Evolutionary conservation across 2,113 vertebrate species (phyloP).

Genomic region (Brachypodius melanocephalos): DNA sequence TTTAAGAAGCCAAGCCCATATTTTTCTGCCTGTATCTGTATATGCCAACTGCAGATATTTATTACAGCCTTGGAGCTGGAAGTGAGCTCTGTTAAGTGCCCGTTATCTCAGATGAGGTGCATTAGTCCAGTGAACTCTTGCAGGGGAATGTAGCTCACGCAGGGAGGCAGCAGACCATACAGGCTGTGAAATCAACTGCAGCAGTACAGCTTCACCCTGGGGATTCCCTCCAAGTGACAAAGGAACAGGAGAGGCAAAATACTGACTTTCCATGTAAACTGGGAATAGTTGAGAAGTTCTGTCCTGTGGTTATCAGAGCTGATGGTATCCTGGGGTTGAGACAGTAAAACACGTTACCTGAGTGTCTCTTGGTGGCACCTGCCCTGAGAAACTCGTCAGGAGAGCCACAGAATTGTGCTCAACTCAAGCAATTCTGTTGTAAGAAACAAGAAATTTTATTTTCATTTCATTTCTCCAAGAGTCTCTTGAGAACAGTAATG

Average conservation of each 20-base stretch:
- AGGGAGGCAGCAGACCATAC: slow-evolving; percentile 29
- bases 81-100: not conserved
- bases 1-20: not conserved
- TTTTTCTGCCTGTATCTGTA: not conserved
- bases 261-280: not conserved
- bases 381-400: not conserved
- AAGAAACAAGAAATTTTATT: not conserved
- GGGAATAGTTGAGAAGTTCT: not conserved
- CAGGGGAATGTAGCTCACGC: not conserved
- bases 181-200: slow-evolving; percentile 38
- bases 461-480: not conserved
- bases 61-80: not conserved
- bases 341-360: not conserved
- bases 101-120: not conserved
- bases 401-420: not conserved
- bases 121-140: slow-evolving; percentile 16
- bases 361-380: not conserved
- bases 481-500: not conserved
- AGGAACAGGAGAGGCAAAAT: not conserved
- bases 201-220: slow-evolving; percentile 14
- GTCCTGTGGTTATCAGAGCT: not conserved
- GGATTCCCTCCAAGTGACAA: slow-evolving; percentile 24
- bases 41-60: not conserved
- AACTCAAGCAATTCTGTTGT: not conserved
- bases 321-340: not conserved